Percentiles rank a stretch among this genome's conserved stretches.
Conservation (phyloP, 64 coral and sea anemone genomes). For the Porites lutea region DNA sequence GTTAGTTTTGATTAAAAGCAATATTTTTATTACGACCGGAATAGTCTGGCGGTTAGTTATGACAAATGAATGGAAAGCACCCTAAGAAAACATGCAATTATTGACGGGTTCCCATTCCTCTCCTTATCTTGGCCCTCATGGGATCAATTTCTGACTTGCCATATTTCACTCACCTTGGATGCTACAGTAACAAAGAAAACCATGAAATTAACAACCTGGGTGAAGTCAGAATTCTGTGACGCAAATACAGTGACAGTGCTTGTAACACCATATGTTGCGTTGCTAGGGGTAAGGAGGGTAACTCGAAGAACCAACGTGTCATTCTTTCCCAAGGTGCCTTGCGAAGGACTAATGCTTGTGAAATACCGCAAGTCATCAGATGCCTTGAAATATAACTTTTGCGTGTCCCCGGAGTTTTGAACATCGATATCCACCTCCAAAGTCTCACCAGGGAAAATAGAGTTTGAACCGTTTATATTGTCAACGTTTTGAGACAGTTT, state of each 20-base stretch:
- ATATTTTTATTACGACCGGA: too few species aligned
- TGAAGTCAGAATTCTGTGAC: conserved; percentile 31
- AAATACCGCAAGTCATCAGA: conserved; percentile 48
- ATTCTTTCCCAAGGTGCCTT: conserved; percentile 21
- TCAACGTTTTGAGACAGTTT: conserved; percentile 28
- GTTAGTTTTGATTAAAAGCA: too few species aligned
- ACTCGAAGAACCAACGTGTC: background rate
- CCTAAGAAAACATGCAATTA: too few species aligned
- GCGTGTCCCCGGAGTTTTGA: conserved; percentile 23
- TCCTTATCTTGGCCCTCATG: too few species aligned
- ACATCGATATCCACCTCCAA: conserved; percentile 39
- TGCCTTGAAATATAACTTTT: conserved; percentile 54
- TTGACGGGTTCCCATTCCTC: too few species aligned
- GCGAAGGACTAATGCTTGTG: background rate
- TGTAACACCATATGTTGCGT: conserved; percentile 55
- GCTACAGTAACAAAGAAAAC: conserved; percentile 75
- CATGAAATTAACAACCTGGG: conserved; percentile 51
- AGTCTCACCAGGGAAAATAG: conserved; percentile 42
- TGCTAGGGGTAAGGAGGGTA: background rate
- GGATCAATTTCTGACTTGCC: background rate
- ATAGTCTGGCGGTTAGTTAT: too few species aligned
- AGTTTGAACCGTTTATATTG: background rate
- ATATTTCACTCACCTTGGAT: conserved; percentile 62
- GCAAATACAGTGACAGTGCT: conserved; percentile 61
- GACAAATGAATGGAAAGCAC: too few species aligned